Conservation (phyloP, 2,888 invertebrate species). For the Helleia helle region DNA sequence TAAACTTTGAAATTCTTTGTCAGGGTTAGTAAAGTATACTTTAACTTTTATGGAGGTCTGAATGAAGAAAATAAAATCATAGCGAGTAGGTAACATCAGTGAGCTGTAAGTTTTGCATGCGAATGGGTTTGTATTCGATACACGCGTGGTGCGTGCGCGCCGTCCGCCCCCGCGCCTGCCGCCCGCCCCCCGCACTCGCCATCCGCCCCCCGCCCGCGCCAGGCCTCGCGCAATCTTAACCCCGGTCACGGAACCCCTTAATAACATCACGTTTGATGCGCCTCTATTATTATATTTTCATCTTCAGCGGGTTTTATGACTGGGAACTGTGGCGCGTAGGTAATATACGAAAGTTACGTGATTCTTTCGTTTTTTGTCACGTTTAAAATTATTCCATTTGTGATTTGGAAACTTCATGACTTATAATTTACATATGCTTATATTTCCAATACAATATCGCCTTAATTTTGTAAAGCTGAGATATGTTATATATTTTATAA, state of each 20-base stretch:
- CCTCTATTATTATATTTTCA: constrained; percentile 74
- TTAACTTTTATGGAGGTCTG: no score
- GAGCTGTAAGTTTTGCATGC: constrained; percentile 54
- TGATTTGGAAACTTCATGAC: not conserved
- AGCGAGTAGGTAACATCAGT: no score
- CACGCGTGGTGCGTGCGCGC: constrained; percentile 58
- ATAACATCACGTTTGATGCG: constrained; percentile 75
- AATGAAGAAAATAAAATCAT: no score
- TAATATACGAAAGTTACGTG: constrained; percentile 32
- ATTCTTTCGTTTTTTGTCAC: constrained; percentile 38
- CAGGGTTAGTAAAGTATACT: no score
- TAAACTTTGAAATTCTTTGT: no score
- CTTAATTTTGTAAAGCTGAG: no score
- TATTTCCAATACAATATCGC: no score
- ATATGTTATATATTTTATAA: no score
- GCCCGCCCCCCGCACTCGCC: no score
- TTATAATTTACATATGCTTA: not conserved
- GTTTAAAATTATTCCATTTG: constrained; percentile 23
- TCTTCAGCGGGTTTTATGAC: constrained; percentile 63
- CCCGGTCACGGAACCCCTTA: constrained; percentile 65
- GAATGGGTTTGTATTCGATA: constrained; percentile 53
- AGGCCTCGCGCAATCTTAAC: constrained; percentile 34
- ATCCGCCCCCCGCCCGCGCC: constrained; percentile 39
- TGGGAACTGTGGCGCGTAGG: constrained; percentile 43
- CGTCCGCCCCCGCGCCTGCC: constrained; percentile 30